Percentiles rank a stretch among this genome's conserved stretches.
These are phyloP conservation scores for Rhodeus uyekii DNA, from an alignment of 2,797 vertebrate species.

Conservation along the genomic window DNA sequence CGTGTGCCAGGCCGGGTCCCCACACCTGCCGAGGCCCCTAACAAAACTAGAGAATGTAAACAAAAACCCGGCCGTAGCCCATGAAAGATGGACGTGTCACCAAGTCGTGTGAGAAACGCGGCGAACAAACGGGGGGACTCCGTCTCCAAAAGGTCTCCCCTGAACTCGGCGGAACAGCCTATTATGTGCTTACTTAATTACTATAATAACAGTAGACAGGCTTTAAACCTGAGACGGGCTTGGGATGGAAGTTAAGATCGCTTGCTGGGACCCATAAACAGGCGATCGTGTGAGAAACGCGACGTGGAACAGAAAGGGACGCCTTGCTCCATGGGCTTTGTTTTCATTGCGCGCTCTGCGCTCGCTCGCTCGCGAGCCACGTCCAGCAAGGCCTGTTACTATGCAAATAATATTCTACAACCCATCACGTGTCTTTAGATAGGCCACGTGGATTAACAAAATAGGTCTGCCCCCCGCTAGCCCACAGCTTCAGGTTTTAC, in stretches of 20 bases:
- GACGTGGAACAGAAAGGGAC: conserved; percentile 75
- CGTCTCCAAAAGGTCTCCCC: conserved; percentile 94
- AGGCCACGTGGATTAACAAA: conserved; percentile 98
- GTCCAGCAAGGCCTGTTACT: conserved; percentile 81
- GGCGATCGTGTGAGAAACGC: conserved; percentile 85
- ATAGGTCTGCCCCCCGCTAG: conserved; percentile 85
- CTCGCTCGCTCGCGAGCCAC: conserved; percentile 70
- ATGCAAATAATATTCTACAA: conserved; percentile 84
- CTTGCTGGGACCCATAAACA: conserved; percentile 89
- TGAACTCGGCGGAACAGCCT: conserved; percentile 99
- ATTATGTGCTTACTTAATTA: conserved; percentile 99
- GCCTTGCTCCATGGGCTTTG: conserved; percentile 77
- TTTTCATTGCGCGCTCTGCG: conserved; percentile 80
- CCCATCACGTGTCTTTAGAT: conserved; percentile 91
- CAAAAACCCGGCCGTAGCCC: conserved; percentile 66
- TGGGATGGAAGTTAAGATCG: conserved; percentile 80
- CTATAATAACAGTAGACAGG: conserved; percentile 98
- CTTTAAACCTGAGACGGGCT: conserved; percentile 89
- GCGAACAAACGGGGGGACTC: conserved; percentile 94
- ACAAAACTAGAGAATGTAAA: conserved; percentile 82
- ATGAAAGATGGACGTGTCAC: conserved; percentile 96
- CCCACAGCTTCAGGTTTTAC: conserved; percentile 78
- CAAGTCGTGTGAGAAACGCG: conserved; percentile 99
- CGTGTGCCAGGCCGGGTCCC: conserved; percentile 94
- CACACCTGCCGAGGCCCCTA: conserved; percentile 88